A percentile compares a stretch with the other conserved stretches of the same genome.
phyloP scores from a whole-genome alignment of 2,888 invertebrate species.

The Rhamphomyia laevipes region DNA sequence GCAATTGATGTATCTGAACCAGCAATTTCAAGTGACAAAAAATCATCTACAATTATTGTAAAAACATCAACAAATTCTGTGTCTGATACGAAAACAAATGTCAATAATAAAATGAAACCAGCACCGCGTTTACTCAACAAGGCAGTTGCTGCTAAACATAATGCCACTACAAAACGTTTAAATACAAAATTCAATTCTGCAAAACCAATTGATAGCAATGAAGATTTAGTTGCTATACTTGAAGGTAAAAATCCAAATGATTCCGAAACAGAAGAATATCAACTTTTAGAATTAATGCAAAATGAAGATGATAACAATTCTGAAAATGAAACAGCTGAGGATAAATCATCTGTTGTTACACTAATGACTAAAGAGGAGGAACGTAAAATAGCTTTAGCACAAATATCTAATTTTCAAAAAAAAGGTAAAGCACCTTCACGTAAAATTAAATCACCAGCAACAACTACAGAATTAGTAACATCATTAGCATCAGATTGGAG shows the following conservation, averaged over 20 bases:
- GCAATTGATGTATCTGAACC: too few species aligned
- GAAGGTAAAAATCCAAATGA: neutral
- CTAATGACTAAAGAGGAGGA: constrained; percentile 27
- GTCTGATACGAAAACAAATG: too few species aligned
- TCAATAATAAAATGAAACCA: neutral
- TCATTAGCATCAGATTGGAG: constrained; percentile 35
- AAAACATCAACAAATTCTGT: neutral
- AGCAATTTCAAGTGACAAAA: neutral
- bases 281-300: too few species aligned
- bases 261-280: neutral
- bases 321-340: neutral
- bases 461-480: constrained; percentile 24
- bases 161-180: neutral
- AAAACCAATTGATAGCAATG: neutral
- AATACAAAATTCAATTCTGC: neutral
- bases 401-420: constrained; percentile 20
- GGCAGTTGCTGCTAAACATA: neutral
- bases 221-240: neutral
- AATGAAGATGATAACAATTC: neutral
- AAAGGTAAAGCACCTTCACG: constrained; percentile 18
- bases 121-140: neutral
- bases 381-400: constrained; percentile 32
- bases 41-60: neutral
- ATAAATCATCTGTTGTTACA: constrained; percentile 12
- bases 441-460: constrained; percentile 17